Conservation (phyloP, 2,888 invertebrate genomes). For the Torymus tubicola region DNA sequence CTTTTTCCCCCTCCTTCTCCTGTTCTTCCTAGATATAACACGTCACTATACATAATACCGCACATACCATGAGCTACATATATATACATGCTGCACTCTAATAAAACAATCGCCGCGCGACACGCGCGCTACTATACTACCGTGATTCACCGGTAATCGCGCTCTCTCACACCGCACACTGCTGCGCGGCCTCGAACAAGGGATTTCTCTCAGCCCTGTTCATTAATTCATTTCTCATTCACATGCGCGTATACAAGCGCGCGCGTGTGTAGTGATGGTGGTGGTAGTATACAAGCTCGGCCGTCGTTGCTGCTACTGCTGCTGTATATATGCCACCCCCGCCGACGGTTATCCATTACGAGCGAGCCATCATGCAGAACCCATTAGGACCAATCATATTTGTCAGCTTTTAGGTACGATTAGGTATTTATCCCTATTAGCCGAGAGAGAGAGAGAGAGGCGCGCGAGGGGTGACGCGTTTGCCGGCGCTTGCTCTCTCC, state of each 20-base stretch:
- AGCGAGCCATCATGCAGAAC: constrained; percentile 53
- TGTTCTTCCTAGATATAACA: too few relatives aligned
- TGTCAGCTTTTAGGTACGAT: constrained; percentile 65
- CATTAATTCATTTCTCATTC: constrained; percentile 55
- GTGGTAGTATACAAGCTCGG: not conserved
- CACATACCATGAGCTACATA: too few relatives aligned
- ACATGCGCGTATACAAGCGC: not conserved
- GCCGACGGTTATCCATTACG: constrained; percentile 45
- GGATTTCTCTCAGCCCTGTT: constrained; percentile 54
- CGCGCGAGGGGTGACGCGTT: constrained; percentile 49
- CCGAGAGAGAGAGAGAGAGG: too few relatives aligned
- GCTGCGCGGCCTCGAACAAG: constrained; percentile 32
- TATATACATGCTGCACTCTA: too few relatives aligned
- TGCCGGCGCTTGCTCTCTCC: too few relatives aligned
- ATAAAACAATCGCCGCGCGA: not conserved
- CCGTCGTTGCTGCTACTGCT: not conserved
- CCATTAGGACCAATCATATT: constrained; percentile 66
- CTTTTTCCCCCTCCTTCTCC: too few relatives aligned
- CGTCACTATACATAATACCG: too few relatives aligned
- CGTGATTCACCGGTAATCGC: constrained; percentile 11
- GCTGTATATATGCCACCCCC: too few relatives aligned
- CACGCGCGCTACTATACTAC: not conserved
- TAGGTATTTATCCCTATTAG: constrained; percentile 66
- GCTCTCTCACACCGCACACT: too few relatives aligned
- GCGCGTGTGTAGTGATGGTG: not conserved